A percentile compares a stretch with the other conserved stretches of the same genome.
These are phyloP conservation scores for Florisuga fusca DNA, from an alignment of 2,797 vertebrate genomes.

Conservation along the genomic window DNA sequence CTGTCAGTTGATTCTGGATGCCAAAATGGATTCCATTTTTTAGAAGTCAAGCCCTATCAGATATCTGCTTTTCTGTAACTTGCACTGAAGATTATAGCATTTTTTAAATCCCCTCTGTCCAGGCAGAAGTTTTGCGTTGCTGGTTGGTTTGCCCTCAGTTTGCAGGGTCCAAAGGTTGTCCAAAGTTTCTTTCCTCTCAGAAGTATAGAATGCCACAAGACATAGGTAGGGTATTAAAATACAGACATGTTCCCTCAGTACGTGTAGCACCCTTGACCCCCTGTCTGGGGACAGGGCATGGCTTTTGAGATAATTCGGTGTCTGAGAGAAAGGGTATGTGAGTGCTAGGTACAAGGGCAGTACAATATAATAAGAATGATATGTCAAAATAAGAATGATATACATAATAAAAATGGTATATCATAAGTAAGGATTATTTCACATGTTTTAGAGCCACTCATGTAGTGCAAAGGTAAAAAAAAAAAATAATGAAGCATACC, in stretches of 20 bases:
- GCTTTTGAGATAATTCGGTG: neutral
- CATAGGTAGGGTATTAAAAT: neutral
- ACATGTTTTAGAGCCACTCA: neutral
- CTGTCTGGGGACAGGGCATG: neutral
- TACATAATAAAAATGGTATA: too few relatives aligned
- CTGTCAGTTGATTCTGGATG: slow-evolving; percentile 50
- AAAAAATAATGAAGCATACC: neutral
- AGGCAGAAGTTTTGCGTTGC: neutral
- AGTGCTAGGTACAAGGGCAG: neutral
- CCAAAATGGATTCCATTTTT: neutral
- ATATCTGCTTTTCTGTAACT: neutral
- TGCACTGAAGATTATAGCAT: neutral
- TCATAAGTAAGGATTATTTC: neutral
- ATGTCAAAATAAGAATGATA: neutral
- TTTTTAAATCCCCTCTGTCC: neutral
- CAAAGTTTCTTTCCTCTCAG: neutral
- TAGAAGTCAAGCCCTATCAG: neutral
- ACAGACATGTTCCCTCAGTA: neutral
- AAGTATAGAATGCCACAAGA: neutral
- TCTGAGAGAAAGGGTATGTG: neutral
- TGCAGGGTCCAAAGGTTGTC: neutral
- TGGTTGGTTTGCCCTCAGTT: neutral
- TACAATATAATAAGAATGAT: neutral
- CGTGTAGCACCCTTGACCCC: neutral
- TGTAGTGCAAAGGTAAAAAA: neutral